These are phyloP conservation scores for Manduca sexta DNA, from an alignment of 1,140 invertebrate genomes.

Conservation along the genomic window DNA sequence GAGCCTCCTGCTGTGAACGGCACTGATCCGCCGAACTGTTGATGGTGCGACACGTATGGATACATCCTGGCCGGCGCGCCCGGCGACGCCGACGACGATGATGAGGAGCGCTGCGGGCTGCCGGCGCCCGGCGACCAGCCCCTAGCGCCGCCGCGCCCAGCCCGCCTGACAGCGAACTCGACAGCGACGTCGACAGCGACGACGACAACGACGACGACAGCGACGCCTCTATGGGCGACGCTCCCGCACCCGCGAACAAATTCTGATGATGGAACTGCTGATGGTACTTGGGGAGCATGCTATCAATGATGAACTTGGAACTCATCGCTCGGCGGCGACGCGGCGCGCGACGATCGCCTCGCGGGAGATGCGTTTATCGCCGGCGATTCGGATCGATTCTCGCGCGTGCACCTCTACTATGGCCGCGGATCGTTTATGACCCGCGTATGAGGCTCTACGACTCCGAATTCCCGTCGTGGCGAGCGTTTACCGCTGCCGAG, in stretches of 20 bases:
- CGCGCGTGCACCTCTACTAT: conserved; percentile 72
- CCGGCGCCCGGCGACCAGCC: conserved; percentile 73
- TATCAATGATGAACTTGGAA: conserved; percentile 97
- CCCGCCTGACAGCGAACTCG: conserved; percentile 79
- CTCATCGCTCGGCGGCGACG: conserved; percentile 84
- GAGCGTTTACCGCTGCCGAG: conserved; percentile 66
- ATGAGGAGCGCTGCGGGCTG: conserved; percentile 66
- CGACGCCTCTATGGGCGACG: conserved; percentile 69
- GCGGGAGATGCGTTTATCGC: conserved; percentile 69
- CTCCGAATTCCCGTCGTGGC: conserved; percentile 69
- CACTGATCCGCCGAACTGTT: conserved; percentile 71
- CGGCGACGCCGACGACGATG: conserved; percentile 64
- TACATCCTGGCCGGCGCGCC: conserved; percentile 78
- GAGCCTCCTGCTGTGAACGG: conserved; percentile 67
- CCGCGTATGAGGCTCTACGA: conserved; percentile 72
- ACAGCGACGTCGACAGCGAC: conserved; percentile 76
- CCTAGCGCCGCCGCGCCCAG: conserved; percentile 62
- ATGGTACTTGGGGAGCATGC: conserved; percentile 95
- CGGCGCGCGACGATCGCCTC: conserved; percentile 70
- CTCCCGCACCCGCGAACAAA: conserved; percentile 73
- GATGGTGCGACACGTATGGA: conserved; percentile 78
- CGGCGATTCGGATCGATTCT: conserved; percentile 69
- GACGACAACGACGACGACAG: conserved; percentile 79
- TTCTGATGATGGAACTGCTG: conserved; percentile 74
- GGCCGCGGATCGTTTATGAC: conserved; percentile 73